phyloP scores from a whole-genome alignment of 2,113 vertebrate species.

The Hystrix brachyura region DNA sequence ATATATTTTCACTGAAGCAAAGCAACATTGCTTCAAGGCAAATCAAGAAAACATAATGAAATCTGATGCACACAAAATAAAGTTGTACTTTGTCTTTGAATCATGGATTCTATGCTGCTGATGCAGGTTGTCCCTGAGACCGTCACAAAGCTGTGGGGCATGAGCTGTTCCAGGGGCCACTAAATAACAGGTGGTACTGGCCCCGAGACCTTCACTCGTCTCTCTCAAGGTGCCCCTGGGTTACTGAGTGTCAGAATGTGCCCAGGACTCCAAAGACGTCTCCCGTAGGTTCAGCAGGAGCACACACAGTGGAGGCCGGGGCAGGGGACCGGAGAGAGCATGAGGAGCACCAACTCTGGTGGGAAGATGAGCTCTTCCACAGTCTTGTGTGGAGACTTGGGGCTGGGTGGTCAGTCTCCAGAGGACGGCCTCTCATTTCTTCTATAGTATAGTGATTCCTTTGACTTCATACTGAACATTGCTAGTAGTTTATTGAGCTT shows the following conservation, averaged over 20 bases:
- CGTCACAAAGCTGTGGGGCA: not conserved
- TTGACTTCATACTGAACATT: conserved; percentile 84
- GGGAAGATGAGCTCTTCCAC: not conserved
- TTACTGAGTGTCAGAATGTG: not conserved
- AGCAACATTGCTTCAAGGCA: conserved; percentile 69
- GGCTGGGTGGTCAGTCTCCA: conserved; percentile 48
- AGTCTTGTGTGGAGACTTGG: conserved; percentile 51
- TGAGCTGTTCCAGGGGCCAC: conserved; percentile 11
- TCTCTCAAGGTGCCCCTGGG: not conserved
- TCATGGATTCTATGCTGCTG: not conserved
- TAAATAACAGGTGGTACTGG: not conserved
- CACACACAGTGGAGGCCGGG: not conserved
- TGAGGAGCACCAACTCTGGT: not conserved
- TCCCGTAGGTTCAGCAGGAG: not conserved
- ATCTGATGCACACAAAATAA: conserved; percentile 2
- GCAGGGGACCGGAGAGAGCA: not conserved
- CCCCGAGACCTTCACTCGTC: not conserved
- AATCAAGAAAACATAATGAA: conserved; percentile 1
- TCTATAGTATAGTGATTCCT: conserved; percentile 82
- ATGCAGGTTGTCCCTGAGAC: not conserved
- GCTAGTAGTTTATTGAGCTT: conserved; percentile 89
- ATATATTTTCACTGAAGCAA: conserved; percentile 80
- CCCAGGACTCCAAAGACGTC: conserved; percentile 40
- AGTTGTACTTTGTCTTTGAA: conserved; percentile 40
- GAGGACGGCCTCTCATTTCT: conserved; percentile 67